A percentile compares a stretch with the other conserved stretches of the same genome.
phyloP scores from a whole-genome alignment of 1,140 invertebrate genomes.

The Palaemon carinicauda region DNA sequence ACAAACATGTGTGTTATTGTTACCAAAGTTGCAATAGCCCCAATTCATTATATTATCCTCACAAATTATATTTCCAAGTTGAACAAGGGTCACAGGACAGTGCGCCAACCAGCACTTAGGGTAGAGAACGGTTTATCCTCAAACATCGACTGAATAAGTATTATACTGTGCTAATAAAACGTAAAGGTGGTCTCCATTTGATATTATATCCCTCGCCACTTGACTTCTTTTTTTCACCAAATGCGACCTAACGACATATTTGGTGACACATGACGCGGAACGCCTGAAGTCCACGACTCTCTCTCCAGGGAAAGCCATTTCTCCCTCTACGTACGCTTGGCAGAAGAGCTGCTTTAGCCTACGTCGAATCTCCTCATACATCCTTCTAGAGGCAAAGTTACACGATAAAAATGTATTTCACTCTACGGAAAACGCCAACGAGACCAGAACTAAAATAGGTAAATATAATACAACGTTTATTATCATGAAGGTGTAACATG shows the following conservation, averaged over 20 bases:
- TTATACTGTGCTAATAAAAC: background rate
- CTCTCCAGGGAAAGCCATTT: background rate
- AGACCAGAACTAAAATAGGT: background rate
- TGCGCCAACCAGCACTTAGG: too few relatives aligned
- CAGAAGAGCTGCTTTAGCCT: background rate
- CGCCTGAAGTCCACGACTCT: background rate
- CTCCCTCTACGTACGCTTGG: background rate
- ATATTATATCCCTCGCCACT: background rate
- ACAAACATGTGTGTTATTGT: too few relatives aligned
- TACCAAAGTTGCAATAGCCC: too few relatives aligned
- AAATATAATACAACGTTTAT: background rate
- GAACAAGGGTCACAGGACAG: too few relatives aligned
- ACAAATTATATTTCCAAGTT: too few relatives aligned
- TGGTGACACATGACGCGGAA: conserved; percentile 27
- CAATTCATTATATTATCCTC: too few relatives aligned
- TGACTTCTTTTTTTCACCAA: background rate
- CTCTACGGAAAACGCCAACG: background rate
- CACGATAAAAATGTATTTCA: conserved; percentile 24
- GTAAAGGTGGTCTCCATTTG: conserved; percentile 2
- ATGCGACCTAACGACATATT: conserved; percentile 20
- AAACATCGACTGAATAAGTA: background rate
- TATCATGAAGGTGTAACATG: background rate
- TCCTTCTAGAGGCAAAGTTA: background rate
- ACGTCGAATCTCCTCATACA: background rate
- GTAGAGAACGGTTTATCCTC: too few relatives aligned